These are phyloP conservation scores for Procambarus virginalis DNA, from an alignment of 1,140 invertebrate genomes.

Conservation along the genomic window DNA sequence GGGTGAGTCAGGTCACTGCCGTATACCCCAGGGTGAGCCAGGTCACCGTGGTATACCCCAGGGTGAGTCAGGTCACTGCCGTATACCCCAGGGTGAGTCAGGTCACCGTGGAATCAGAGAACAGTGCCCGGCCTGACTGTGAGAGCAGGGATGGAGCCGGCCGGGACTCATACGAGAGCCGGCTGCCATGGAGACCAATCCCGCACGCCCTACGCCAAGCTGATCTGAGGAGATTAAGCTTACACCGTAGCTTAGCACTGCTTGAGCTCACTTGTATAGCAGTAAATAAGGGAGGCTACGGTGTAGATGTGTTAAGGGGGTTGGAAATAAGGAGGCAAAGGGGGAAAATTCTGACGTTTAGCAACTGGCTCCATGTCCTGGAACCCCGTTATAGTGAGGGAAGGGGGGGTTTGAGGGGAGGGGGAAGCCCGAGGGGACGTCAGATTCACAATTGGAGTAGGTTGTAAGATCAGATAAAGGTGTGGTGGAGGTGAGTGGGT, in stretches of 20 bases:
- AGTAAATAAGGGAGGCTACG: not conserved
- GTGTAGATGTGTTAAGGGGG: not conserved
- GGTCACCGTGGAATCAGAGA: no score
- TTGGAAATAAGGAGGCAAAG: not conserved
- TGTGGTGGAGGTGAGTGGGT: constrained; percentile 20
- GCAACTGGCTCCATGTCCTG: not conserved
- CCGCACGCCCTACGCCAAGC: not conserved
- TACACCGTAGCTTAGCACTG: not conserved
- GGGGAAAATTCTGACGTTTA: not conserved
- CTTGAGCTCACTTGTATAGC: not conserved
- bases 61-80: no score
- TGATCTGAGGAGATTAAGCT: not conserved
- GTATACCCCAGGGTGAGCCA: no score
- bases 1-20: no score
- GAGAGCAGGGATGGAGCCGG: no score
- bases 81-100: no score
- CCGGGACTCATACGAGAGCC: not conserved
- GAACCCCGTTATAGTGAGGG: not conserved
- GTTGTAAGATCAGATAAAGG: constrained; percentile 6
- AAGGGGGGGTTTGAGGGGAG: not conserved
- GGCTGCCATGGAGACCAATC: not conserved
- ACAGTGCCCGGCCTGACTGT: no score
- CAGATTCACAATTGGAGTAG: not conserved
- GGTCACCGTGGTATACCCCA: no score
- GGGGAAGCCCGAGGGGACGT: not conserved